These are phyloP conservation scores for Hippasteria phrygiana DNA, from an alignment of 53 echinoderm and acorn worm genomes.

Conservation along the genomic window DNA sequence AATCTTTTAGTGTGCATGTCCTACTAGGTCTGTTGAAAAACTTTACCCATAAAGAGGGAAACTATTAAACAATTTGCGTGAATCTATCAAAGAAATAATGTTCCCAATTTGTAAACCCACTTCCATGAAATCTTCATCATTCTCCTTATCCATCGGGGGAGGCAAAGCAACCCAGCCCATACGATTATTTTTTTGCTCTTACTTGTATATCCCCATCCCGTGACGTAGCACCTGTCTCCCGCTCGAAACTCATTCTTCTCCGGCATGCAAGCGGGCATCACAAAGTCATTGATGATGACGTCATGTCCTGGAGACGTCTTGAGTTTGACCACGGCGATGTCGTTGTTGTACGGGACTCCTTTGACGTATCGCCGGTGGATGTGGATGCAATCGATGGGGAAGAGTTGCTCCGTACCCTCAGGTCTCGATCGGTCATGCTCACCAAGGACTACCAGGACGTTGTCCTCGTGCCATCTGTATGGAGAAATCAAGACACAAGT, in stretches of 20 bases:
- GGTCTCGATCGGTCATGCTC: conserved; percentile 68
- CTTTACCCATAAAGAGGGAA: too few species aligned
- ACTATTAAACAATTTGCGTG: too few species aligned
- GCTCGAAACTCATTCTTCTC: conserved; percentile 77
- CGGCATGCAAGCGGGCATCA: conserved; percentile 88
- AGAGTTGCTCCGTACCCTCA: conserved; percentile 81
- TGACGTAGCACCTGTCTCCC: conserved; percentile 80
- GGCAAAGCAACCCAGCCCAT: too few species aligned
- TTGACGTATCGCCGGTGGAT: conserved; percentile 72
- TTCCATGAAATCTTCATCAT: too few species aligned
- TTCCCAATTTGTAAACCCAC: too few species aligned
- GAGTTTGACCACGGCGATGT: conserved; percentile 90
- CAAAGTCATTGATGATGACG: conserved; percentile 69
- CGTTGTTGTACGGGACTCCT: conserved; percentile 64
- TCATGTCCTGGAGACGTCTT: conserved; percentile 57
- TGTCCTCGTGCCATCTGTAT: conserved; percentile 68
- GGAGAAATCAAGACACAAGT: not conserved
- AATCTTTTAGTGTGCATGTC: too few species aligned
- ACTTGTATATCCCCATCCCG: conserved; percentile 98
- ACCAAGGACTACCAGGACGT: conserved; percentile 79
- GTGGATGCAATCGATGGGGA: conserved; percentile 83
- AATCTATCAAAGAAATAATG: too few species aligned
- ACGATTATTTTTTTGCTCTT: too few species aligned
- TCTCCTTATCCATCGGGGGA: too few species aligned
- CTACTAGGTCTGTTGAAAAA: too few species aligned